Evolutionary conservation across 1,140 invertebrate genomes (phyloP).

Genomic region (Zaprionus lachaisei): DNA sequence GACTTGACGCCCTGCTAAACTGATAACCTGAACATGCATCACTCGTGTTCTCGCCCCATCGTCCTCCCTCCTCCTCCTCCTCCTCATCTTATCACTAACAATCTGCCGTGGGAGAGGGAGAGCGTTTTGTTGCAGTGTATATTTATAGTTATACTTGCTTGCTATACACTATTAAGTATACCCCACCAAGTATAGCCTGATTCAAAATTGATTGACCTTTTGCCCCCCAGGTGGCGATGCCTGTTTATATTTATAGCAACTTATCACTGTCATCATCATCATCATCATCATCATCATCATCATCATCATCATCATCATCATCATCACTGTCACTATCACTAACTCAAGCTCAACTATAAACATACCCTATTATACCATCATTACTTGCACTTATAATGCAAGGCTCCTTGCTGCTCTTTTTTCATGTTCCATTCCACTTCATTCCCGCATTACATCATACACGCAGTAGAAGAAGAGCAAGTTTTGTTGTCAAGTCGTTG

Average conservation of each 20-base stretch:
- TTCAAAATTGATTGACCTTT: neutral
- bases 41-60: constrained; percentile 9
- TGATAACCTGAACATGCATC: constrained; percentile 48
- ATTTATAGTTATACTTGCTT: neutral
- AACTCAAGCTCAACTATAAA: neutral
- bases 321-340: neutral
- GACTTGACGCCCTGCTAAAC: constrained; percentile 39
- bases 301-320: too few species aligned
- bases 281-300: too few species aligned
- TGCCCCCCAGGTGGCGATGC: neutral
- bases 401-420: too few species aligned
- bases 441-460: constrained; percentile 11
- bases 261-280: neutral
- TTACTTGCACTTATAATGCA: too few species aligned
- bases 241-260: neutral
- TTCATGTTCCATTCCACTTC: constrained; percentile 4
- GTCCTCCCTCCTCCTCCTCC: neutral
- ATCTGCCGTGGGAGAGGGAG: constrained; percentile 28
- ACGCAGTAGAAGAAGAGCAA: too few species aligned
- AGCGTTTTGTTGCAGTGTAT: constrained; percentile 8
- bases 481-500: neutral
- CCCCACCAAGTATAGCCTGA: neutral
- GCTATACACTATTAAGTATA: neutral
- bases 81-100: constrained; percentile 48
- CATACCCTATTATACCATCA: neutral